These are phyloP conservation scores for Sinohyriopsis cumingii DNA, from an alignment of 2,888 invertebrate genomes.

Conservation along the genomic window DNA sequence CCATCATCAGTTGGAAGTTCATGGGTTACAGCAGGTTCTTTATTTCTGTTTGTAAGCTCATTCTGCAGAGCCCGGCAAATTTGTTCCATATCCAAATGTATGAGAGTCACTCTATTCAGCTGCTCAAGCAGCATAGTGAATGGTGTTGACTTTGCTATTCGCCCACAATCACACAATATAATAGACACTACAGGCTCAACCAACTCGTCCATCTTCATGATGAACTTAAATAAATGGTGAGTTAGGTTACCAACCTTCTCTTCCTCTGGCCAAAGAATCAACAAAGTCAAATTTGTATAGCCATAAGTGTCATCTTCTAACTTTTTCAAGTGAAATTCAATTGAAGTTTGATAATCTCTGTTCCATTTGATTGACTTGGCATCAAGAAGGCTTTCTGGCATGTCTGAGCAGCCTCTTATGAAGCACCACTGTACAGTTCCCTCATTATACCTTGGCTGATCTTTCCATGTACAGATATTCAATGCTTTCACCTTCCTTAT, in stretches of 20 bases:
- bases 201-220: too few species aligned
- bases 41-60: conserved; percentile 4
- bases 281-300: conserved; percentile 26
- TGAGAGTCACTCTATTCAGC: neutral
- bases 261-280: conserved; percentile 25
- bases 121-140: conserved; percentile 1
- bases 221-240: too few species aligned
- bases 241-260: neutral
- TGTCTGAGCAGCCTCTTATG: conserved; percentile 29
- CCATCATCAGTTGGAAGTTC: conserved; percentile 12
- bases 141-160: neutral
- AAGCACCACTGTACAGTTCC: conserved; percentile 32
- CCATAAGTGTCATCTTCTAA: conserved; percentile 26
- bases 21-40: neutral
- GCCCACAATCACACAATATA: too few species aligned
- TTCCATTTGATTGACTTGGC: conserved; percentile 29
- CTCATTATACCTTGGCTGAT: conserved; percentile 8
- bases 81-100: conserved; percentile 14
- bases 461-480: too few species aligned
- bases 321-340: conserved; percentile 18
- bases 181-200: too few species aligned
- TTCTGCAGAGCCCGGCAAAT: conserved; percentile 12
- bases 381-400: conserved; percentile 31
- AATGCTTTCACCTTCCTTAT: conserved; percentile 6
- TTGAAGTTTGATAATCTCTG: conserved; percentile 12